These are phyloP conservation scores for Falcaria lacertinaria DNA, from an alignment of 2,888 invertebrate species.

Conservation along the genomic window DNA sequence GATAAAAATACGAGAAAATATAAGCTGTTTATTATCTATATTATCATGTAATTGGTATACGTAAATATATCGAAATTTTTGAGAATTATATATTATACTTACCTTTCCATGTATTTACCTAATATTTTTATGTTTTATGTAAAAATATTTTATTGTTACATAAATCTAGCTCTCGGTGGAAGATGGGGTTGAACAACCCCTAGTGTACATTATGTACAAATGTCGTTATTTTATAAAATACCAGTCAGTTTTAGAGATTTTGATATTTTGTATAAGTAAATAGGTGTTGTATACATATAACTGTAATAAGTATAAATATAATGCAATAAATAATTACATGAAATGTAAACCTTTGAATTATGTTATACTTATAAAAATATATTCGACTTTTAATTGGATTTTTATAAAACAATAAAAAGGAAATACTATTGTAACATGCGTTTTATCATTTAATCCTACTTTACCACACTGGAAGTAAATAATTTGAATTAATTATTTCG, in stretches of 20 bases:
- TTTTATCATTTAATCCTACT: no score
- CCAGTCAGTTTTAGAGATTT: constrained; percentile 61
- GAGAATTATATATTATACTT: no score
- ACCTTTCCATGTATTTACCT: no score
- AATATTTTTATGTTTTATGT: not conserved
- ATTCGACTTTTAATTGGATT: constrained; percentile 18
- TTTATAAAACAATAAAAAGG: constrained; percentile 30
- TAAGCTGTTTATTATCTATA: no score
- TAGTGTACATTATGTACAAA: constrained; percentile 20
- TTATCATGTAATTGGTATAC: no score
- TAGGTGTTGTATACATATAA: constrained; percentile 31
- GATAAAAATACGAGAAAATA: no score
- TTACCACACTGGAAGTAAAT: no score
- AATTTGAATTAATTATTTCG: no score
- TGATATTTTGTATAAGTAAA: constrained; percentile 34
- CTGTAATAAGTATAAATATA: constrained; percentile 16
- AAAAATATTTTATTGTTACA: constrained; percentile 7
- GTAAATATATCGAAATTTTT: no score
- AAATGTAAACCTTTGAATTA: constrained; percentile 10
- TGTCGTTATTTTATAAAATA: constrained; percentile 34
- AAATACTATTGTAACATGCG: constrained; percentile 6
- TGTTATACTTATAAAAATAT: constrained; percentile 14
- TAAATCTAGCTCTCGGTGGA: constrained; percentile 50
- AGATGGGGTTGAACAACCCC: constrained; percentile 22
- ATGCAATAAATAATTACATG: constrained; percentile 15